These are phyloP conservation scores for Athene cunicularia DNA, from an alignment of 2,113 vertebrate species.

Conservation along the genomic window DNA sequence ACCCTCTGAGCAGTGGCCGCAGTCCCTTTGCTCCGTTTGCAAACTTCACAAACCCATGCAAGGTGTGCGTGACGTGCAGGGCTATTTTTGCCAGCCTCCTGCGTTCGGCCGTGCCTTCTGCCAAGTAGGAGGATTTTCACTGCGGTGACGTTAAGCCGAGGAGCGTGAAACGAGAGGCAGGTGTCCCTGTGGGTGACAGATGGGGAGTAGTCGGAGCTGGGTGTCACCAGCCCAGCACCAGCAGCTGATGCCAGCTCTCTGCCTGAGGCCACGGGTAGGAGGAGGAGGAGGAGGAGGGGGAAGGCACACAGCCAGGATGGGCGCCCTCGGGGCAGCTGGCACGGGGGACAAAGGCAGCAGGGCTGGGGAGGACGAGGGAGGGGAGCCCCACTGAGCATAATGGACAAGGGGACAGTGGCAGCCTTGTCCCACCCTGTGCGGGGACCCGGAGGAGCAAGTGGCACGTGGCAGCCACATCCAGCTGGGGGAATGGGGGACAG, in stretches of 20 bases:
- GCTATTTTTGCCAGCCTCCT: slow-evolving; percentile 52
- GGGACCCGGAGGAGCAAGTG: background rate
- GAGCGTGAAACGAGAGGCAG: slow-evolving; percentile 38
- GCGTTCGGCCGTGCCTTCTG: slow-evolving; percentile 9
- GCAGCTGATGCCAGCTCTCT: slow-evolving; percentile 52
- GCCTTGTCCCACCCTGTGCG: background rate
- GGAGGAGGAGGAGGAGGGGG: background rate
- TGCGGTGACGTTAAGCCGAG: background rate
- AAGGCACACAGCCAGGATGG: slow-evolving; percentile 11
- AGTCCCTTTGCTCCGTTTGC: background rate
- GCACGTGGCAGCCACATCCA: background rate
- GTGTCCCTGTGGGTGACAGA: slow-evolving; percentile 62
- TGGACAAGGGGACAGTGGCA: slow-evolving; percentile 34
- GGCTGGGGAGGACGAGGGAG: background rate
- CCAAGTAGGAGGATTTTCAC: slow-evolving; percentile 62
- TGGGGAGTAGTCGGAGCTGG: slow-evolving; percentile 44
- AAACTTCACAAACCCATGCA: background rate
- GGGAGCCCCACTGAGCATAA: background rate
- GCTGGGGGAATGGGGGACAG: background rate
- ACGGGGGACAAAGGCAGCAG: slow-evolving; percentile 6
- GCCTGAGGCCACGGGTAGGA: background rate
- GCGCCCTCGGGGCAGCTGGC: background rate
- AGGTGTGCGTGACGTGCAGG: background rate
- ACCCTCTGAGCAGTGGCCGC: background rate
- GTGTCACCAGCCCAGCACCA: slow-evolving; percentile 9